phyloP scores from a whole-genome alignment of 2,113 vertebrate species.

The Capra hircus region DNA sequence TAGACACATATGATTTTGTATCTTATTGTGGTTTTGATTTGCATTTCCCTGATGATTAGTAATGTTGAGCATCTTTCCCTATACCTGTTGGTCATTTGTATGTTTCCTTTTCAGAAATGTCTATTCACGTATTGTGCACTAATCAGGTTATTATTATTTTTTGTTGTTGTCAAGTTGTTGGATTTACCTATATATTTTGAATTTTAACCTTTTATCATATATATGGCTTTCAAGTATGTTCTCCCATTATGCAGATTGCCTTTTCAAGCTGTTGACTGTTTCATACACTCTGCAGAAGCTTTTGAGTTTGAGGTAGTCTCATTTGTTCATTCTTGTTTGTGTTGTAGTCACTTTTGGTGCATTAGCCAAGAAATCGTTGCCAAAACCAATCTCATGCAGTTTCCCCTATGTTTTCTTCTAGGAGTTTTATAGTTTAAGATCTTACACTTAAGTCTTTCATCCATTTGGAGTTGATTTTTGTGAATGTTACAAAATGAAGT shows the following conservation, averaged over 20 bases:
- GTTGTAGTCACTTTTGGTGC: neutral
- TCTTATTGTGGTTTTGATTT: neutral
- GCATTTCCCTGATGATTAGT: neutral
- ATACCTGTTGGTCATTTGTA: neutral
- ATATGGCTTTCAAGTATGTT: neutral
- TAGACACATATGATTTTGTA: neutral
- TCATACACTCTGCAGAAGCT: neutral
- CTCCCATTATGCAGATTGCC: neutral
- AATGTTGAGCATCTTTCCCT: neutral
- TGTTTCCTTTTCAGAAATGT: neutral
- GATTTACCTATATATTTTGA: neutral
- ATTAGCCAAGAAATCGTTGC: neutral
- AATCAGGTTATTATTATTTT: neutral
- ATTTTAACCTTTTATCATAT: neutral
- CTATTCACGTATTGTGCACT: neutral
- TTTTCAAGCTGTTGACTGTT: neutral
- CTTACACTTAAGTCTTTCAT: neutral
- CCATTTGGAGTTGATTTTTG: neutral
- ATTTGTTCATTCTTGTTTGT: neutral
- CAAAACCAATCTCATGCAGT: neutral
- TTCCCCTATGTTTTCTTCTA: neutral
- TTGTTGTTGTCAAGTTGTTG: neutral
- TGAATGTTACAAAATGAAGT: neutral
- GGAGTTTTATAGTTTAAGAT: neutral
- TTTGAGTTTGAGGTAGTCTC: neutral